A percentile compares a stretch with the other conserved stretches of the same genome.
Conservation (phyloP, 2,113 vertebrate genomes). For the Nerophis lumbriciformis region DNA sequence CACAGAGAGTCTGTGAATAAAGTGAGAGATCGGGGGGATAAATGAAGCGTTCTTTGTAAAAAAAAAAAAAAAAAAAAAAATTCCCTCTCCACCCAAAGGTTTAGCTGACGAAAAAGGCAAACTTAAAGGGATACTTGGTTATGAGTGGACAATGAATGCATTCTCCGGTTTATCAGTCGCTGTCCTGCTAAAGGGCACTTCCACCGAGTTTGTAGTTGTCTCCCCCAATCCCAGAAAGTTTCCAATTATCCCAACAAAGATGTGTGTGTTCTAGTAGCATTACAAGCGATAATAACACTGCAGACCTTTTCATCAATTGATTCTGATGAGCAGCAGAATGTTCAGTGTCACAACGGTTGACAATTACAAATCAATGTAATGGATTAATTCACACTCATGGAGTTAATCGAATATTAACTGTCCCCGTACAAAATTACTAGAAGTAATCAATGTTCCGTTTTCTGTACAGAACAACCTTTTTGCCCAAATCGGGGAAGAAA, state of each 20-base stretch:
- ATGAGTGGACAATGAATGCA: constrained; percentile 49
- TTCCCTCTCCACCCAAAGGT: constrained; percentile 53
- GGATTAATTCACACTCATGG: too few species aligned
- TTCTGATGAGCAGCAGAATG: too few species aligned
- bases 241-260: constrained; percentile 35
- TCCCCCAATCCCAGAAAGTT: constrained; percentile 35
- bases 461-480: too few species aligned
- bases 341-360: too few species aligned
- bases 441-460: too few species aligned
- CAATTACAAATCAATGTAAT: too few species aligned
- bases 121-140: constrained; percentile 60
- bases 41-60: constrained; percentile 57
- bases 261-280: background rate
- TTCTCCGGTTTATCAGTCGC: constrained; percentile 46
- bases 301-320: background rate
- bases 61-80: constrained; percentile 14
- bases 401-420: too few species aligned
- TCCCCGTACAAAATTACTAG: too few species aligned
- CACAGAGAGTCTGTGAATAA: constrained; percentile 60
- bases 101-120: constrained; percentile 62
- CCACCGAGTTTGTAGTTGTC: constrained; percentile 50
- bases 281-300: constrained; percentile 14
- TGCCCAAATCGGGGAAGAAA: too few species aligned
- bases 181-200: constrained; percentile 38
- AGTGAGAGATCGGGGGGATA: constrained; percentile 36